Base-by-base conservation (phyloP, 2,113 vertebrate species). In the Brachypodius melanocephalos region DNA sequence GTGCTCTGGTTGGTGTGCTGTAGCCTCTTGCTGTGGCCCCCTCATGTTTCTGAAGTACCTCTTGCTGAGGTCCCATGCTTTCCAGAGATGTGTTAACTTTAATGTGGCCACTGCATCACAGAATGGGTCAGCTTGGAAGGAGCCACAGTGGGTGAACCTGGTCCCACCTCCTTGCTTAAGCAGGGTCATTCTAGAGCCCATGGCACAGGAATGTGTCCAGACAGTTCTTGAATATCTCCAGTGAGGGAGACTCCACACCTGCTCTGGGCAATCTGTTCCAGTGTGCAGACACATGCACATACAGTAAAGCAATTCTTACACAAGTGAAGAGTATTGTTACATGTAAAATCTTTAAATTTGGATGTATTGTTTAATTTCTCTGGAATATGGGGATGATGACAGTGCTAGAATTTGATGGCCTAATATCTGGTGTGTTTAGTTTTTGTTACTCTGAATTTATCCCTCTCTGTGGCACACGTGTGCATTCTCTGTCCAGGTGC, bases 401-500 rank as follows among this genome's bases (percentile, higher is more conserved):
- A 48, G 17, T 46, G 5, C 19, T 80, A 14, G 48, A 62, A 42
- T 18, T n/a, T 26, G 14, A 34, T 88, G 57, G 21, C 66, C 15
- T 46, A 67, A 63, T 24, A 54, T 32, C 48, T 76, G 20, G 12
- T 3, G 1, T 40, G 10, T 57, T 85, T 28, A 16, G 7, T 21
- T 88, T 75, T 34, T 42, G 8, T 69, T 73, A 9, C 15, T 80
- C 20, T 52, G 74, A 59, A 57, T 94, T 83, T 83, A 62, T 52
- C 8, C 8, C 31, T 77, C 42, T 85, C 31, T 55, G 46, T 58
- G 55, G 22, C 0, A 0, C 26, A 22, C 1, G 0, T 0, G 1
- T 66, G 31, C 6, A 2, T 65, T 80, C 36, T 63, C 40, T 8
- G 3, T 55, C 52, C 38, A 78, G 57, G 52, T 36, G 22, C 1